Evolutionary conservation across 2,113 vertebrate genomes (phyloP).

Genomic region (Alligator mississippiensis): DNA sequence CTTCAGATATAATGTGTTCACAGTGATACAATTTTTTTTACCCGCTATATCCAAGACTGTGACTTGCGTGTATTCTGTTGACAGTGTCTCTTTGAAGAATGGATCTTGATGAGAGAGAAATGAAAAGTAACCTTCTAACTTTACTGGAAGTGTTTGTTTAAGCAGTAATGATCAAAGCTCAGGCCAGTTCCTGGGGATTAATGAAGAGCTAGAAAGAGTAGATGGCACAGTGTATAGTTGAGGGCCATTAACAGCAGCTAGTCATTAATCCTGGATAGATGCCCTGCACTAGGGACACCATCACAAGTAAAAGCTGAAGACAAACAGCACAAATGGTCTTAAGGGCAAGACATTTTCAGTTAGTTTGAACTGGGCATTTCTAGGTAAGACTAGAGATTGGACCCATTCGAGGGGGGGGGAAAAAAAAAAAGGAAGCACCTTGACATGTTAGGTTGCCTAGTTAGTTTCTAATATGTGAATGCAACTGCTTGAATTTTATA

Average conservation of each 20-base stretch:
- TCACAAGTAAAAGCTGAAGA: neutral
- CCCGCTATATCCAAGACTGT: slow-evolving; percentile 13
- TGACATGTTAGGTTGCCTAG: neutral
- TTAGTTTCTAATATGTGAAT: accelerated
- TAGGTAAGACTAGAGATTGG: neutral
- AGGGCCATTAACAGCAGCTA: slow-evolving; percentile 25
- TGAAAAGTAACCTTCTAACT: slow-evolving; percentile 55
- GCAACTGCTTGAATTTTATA: neutral
- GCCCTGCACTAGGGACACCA: slow-evolving; percentile 19
- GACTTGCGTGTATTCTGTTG: slow-evolving; percentile 49
- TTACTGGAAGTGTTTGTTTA: slow-evolving; percentile 64
- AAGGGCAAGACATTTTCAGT: neutral
- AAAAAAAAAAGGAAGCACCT: neutral
- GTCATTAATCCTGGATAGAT: slow-evolving; percentile 51
- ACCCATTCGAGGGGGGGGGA: neutral
- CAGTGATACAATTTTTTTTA: slow-evolving; percentile 1
- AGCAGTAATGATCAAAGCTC: slow-evolving; percentile 51
- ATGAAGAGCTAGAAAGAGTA: slow-evolving; percentile 45
- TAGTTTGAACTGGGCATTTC: neutral
- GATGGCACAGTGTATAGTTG: slow-evolving; percentile 32
- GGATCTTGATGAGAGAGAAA: slow-evolving; percentile 62
- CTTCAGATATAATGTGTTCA: slow-evolving; percentile 28
- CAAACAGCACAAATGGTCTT: neutral
- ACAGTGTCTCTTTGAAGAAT: slow-evolving; percentile 55
- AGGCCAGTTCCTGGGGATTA: slow-evolving; percentile 53